Evolutionary conservation across 2,113 vertebrate species (phyloP).

Genomic region (Catharus minimus): DNA sequence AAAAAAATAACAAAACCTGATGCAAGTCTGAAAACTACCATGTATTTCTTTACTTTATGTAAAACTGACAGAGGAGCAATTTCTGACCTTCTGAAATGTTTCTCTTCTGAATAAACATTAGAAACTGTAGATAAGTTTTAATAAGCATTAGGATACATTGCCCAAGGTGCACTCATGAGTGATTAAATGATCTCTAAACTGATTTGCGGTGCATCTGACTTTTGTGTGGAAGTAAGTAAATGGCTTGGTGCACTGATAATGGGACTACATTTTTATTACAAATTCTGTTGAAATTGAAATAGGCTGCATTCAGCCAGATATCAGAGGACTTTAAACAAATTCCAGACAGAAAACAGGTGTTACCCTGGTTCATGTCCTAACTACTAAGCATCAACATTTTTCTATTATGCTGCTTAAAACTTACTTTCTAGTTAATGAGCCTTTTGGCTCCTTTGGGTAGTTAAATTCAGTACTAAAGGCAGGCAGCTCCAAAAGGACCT

Average conservation of each 20-base stretch:
- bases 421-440: neutral
- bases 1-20: neutral
- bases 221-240: constrained; percentile 18
- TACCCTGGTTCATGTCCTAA: neutral
- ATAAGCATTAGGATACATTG: constrained; percentile 7
- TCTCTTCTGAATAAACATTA: constrained; percentile 21
- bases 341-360: neutral
- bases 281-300: neutral
- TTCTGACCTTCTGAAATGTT: constrained; percentile 19
- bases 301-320: neutral
- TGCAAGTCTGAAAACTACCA: neutral
- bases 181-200: constrained; percentile 35
- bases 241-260: neutral
- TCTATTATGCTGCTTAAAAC: neutral
- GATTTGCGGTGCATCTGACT: constrained; percentile 2
- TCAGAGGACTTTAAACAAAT: constrained; percentile 2
- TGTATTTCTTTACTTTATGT: neutral
- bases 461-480: neutral
- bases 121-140: constrained; percentile 12
- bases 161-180: neutral
- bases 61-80: neutral
- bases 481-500: neutral
- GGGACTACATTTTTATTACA: neutral
- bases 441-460: neutral
- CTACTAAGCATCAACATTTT: neutral